phyloP scores from a whole-genome alignment of 2,113 vertebrate species.

The Pachypanchax playfairii region DNA sequence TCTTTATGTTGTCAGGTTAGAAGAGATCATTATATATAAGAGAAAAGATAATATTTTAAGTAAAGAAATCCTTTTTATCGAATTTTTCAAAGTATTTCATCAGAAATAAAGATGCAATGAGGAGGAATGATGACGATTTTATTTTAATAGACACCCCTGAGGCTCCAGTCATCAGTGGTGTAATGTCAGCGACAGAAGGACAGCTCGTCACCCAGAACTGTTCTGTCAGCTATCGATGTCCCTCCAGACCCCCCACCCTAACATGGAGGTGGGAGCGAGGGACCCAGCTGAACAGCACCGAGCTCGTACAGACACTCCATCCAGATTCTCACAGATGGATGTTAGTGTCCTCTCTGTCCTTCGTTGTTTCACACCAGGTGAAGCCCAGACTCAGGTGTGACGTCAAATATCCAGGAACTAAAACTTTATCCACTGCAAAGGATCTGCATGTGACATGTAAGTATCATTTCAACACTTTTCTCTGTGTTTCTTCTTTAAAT shows the following conservation, averaged over 20 bases:
- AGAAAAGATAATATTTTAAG: not conserved
- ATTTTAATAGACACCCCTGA: constrained; percentile 64
- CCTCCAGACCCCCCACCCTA: constrained; percentile 65
- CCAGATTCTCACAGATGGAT: constrained; percentile 27
- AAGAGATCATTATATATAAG: not conserved
- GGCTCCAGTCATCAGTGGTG: constrained; percentile 67
- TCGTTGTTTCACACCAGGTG: constrained; percentile 64
- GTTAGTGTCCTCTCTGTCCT: constrained; percentile 68
- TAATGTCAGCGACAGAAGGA: constrained; percentile 66
- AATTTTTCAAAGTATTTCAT: not conserved
- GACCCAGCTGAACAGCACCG: constrained; percentile 32
- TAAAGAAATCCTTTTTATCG: not conserved
- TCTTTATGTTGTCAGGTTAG: not conserved
- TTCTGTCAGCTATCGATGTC: constrained; percentile 71
- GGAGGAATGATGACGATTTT: not conserved
- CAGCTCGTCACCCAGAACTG: constrained; percentile 77
- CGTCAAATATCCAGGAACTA: constrained; percentile 54
- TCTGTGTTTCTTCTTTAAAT: not conserved
- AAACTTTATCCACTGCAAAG: constrained; percentile 2
- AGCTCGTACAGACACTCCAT: constrained; percentile 16
- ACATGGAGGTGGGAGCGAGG: constrained; percentile 72
- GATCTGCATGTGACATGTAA: constrained; percentile 79
- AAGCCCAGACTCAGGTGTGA: constrained; percentile 76
- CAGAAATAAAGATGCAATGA: not conserved
- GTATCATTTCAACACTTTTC: constrained; percentile 1